phyloP scores from a whole-genome alignment of 2,888 invertebrate genomes.

The Drosophila suboccidentalis region DNA sequence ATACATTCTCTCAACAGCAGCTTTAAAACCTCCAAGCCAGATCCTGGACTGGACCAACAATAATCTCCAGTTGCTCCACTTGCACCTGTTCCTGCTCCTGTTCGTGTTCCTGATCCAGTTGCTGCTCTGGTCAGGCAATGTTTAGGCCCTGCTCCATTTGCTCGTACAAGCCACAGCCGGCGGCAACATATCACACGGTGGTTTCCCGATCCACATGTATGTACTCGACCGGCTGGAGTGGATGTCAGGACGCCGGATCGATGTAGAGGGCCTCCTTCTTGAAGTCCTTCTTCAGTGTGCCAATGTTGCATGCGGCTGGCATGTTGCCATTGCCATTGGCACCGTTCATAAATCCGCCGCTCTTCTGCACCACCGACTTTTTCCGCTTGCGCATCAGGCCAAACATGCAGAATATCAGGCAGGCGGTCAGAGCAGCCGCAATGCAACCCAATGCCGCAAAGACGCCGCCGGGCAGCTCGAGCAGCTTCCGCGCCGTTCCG shows the following conservation, averaged over 20 bases:
- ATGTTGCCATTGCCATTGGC: constrained; percentile 64
- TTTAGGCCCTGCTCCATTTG: constrained; percentile 62
- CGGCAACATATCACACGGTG: constrained; percentile 90
- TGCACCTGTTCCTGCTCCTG: constrained; percentile 7
- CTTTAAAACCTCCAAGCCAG: constrained; percentile 73
- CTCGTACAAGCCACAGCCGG: constrained; percentile 72
- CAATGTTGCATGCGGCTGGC: constrained; percentile 72
- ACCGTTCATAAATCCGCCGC: constrained; percentile 76
- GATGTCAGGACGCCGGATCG: constrained; percentile 93
- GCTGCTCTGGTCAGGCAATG: constrained; percentile 57
- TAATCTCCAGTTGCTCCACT: constrained; percentile 26
- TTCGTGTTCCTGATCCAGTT: constrained; percentile 7
- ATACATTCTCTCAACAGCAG: constrained; percentile 16
- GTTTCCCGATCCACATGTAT: constrained; percentile 97
- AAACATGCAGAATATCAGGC: constrained; percentile 87
- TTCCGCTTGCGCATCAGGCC: constrained; percentile 87
- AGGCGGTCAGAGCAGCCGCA: constrained; percentile 87
- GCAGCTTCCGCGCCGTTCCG: constrained; percentile 87
- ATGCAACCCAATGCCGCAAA: constrained; percentile 88
- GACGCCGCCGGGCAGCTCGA: constrained; percentile 87
- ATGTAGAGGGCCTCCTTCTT: constrained; percentile 86
- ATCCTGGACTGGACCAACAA: constrained; percentile 53
- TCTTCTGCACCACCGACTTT: constrained; percentile 87
- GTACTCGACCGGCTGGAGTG: constrained; percentile 95
- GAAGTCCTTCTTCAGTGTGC: constrained; percentile 88